A percentile compares a stretch with the other conserved stretches of the same genome.
These are phyloP conservation scores for Esperia sulphurella DNA, from an alignment of 2,888 invertebrate genomes.

Conservation along the genomic window DNA sequence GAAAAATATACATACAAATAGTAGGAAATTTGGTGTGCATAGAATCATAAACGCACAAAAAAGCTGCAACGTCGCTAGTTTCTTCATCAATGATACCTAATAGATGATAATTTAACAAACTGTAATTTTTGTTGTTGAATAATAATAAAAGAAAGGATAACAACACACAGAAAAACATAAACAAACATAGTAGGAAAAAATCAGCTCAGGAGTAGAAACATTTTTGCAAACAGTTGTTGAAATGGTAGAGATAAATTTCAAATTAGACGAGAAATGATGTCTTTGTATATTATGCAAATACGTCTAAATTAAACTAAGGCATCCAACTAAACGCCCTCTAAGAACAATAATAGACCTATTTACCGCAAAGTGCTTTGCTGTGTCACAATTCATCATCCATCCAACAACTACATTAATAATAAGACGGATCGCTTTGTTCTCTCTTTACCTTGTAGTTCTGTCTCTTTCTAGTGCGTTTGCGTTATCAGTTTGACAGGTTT, in stretches of 20 bases:
- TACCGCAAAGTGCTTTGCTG: slow-evolving; percentile 72
- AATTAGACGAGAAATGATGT: too few relatives aligned
- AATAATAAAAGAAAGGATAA: too few relatives aligned
- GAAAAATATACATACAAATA: too few relatives aligned
- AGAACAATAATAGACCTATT: slow-evolving; percentile 65
- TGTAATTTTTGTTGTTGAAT: too few relatives aligned
- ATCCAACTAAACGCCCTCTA: slow-evolving; percentile 50
- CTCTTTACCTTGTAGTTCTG: slow-evolving; percentile 24
- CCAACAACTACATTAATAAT: slow-evolving; percentile 62
- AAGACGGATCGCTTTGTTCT: slow-evolving; percentile 55
- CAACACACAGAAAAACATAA: too few relatives aligned
- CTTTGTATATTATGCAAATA: slow-evolving; percentile 29
- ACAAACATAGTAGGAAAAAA: too few relatives aligned
- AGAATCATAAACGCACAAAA: too few relatives aligned
- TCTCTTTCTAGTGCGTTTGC: slow-evolving; percentile 24
- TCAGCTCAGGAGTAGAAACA: not conserved
- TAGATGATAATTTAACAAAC: too few relatives aligned
- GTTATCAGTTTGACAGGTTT: slow-evolving; percentile 55
- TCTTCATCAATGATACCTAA: too few relatives aligned
- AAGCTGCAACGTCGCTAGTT: too few relatives aligned
- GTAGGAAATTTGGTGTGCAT: too few relatives aligned
- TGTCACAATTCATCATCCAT: slow-evolving; percentile 71
- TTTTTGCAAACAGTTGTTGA: not conserved
- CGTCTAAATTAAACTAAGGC: slow-evolving; percentile 46
- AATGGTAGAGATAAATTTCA: not conserved